phyloP scores from a whole-genome alignment of 1,140 invertebrate species.

The Hyles euphorbiae region DNA sequence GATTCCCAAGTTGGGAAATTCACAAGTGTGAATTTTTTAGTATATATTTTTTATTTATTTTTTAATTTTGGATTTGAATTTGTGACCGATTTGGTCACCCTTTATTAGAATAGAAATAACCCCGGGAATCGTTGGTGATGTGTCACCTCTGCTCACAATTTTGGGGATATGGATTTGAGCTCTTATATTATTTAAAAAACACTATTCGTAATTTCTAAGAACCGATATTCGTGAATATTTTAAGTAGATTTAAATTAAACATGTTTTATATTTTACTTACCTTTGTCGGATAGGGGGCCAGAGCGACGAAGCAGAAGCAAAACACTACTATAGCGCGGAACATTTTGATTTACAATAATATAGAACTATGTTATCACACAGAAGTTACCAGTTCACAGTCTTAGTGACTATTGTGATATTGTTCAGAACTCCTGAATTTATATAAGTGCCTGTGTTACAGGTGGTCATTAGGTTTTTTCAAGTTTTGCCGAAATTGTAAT shows the following conservation, averaged over 20 bases:
- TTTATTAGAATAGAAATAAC: no score
- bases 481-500: not conserved
- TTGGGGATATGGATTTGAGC: no score
- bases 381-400: not conserved
- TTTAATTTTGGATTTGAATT: no score
- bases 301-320: slow-evolving; percentile 17
- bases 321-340: slow-evolving; percentile 14
- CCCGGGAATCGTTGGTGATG: no score
- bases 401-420: slow-evolving; percentile 2
- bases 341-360: slow-evolving; percentile 20
- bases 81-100: no score
- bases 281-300: slow-evolving; percentile 18
- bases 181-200: no score
- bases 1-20: no score
- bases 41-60: no score
- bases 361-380: not conserved
- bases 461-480: slow-evolving; percentile 1
- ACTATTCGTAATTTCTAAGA: no score
- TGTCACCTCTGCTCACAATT: no score
- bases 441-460: slow-evolving; percentile 7
- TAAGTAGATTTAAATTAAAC: not conserved
- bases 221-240: not conserved
- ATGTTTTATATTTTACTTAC: slow-evolving; percentile 12
- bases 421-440: slow-evolving; percentile 13
- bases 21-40: no score